Percentiles rank a stretch among this genome's conserved stretches.
Evolutionary conservation across 1,140 invertebrate species (phyloP).

Genomic region (Lordiphosa stackelbergi): DNA sequence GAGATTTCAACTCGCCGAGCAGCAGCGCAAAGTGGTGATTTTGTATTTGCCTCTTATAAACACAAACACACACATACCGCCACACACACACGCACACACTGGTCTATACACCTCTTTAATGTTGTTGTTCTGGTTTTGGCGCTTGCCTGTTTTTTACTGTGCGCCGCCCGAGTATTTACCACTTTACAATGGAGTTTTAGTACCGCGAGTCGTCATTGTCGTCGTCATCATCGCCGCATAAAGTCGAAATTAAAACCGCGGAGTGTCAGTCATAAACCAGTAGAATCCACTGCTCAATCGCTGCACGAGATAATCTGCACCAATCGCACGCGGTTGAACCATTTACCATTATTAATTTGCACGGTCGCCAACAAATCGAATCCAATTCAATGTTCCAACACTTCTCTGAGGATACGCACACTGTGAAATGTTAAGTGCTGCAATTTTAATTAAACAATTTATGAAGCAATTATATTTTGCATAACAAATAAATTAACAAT

Average conservation of each 20-base stretch:
- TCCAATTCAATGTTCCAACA: slow-evolving; percentile 1
- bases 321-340: slow-evolving; percentile 26
- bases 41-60: slow-evolving; percentile 48
- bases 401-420: background rate
- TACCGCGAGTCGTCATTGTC: slow-evolving; percentile 74
- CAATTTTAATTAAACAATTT: slow-evolving; percentile 5
- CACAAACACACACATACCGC: slow-evolving; percentile 13
- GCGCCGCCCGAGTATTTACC: slow-evolving; percentile 74
- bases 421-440: slow-evolving; percentile 1
- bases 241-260: slow-evolving; percentile 74
- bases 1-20: slow-evolving; percentile 58
- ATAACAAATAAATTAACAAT: slow-evolving; percentile 25
- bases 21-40: slow-evolving; percentile 65
- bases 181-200: slow-evolving; percentile 76
- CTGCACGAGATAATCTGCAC: slow-evolving; percentile 41
- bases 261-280: slow-evolving; percentile 71
- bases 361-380: slow-evolving; percentile 10
- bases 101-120: slow-evolving; percentile 55
- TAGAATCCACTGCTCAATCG: slow-evolving; percentile 45
- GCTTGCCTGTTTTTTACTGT: slow-evolving; percentile 72
- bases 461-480: background rate
- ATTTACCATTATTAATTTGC: slow-evolving; percentile 19
- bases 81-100: slow-evolving; percentile 12
- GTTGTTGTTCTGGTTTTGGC: slow-evolving; percentile 73
- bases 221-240: slow-evolving; percentile 74